Evolutionary conservation across 2,797 vertebrate genomes (phyloP).

Genomic region (Spondyliosoma cantharus): DNA sequence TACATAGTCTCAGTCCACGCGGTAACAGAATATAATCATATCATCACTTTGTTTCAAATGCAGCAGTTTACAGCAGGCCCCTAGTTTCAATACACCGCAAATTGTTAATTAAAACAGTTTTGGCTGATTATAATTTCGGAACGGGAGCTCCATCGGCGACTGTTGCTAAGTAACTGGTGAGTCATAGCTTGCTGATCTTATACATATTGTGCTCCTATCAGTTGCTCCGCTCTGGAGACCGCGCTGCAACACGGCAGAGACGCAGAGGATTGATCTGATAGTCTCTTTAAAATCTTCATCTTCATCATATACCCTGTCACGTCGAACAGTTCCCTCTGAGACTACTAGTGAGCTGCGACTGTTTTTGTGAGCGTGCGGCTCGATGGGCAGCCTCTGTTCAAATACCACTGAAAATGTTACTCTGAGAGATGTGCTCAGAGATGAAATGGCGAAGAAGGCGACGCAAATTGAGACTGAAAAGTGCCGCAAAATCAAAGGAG

Average conservation of each 20-base stretch:
- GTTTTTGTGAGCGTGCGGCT: conserved; percentile 6
- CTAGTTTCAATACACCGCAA: conserved; percentile 21
- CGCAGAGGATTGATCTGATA: neutral
- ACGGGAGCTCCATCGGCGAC: conserved; percentile 45
- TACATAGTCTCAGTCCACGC: neutral
- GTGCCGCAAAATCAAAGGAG: neutral
- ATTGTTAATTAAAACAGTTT: conserved; percentile 46
- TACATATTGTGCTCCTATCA: conserved; percentile 47
- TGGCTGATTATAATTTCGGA: conserved; percentile 50
- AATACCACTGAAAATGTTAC: conserved; percentile 21
- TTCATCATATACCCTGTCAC: neutral
- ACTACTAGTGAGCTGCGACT: conserved; percentile 10
- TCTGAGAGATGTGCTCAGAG: neutral
- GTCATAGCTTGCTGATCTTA: conserved; percentile 44
- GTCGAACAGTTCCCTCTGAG: conserved; percentile 8
- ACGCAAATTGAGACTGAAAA: neutral
- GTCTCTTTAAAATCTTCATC: neutral
- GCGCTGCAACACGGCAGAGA: conserved; percentile 9
- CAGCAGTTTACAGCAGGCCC: neutral
- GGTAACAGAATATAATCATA: neutral
- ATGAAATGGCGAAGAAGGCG: neutral
- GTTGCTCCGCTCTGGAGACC: conserved; percentile 26
- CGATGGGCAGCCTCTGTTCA: neutral
- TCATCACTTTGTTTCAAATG: neutral
- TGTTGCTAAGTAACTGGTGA: conserved; percentile 72